These are phyloP conservation scores for Delichon dasypus DNA, from an alignment of 2,797 vertebrate genomes.

Conservation along the genomic window DNA sequence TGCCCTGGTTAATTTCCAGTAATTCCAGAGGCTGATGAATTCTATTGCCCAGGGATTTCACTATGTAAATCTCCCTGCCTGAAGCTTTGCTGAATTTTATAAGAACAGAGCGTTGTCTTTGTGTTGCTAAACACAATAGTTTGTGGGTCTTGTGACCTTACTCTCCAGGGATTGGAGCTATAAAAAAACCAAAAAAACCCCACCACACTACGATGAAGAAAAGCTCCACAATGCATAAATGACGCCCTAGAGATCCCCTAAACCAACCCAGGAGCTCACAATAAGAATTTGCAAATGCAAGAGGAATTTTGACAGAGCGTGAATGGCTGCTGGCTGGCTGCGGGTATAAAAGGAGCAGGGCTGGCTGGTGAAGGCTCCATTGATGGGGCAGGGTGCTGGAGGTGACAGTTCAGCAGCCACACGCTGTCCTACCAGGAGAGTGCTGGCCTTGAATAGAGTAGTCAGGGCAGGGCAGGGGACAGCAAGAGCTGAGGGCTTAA, in stretches of 20 bases:
- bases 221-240: conserved; percentile 68
- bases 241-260: conserved; percentile 70
- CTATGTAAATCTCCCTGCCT: conserved; percentile 67
- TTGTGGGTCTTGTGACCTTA: conserved; percentile 50
- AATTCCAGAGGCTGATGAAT: conserved; percentile 62
- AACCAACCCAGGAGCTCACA: conserved; percentile 68
- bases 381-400: conserved; percentile 42
- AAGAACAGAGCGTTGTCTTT: conserved; percentile 60
- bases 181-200: not conserved
- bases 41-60: conserved; percentile 58
- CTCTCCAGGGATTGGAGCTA: conserved; percentile 66
- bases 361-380: conserved; percentile 47
- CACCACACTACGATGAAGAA: conserved; percentile 59
- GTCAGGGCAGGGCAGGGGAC: conserved; percentile 28
- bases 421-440: not conserved
- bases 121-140: conserved; percentile 70
- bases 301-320: conserved; percentile 42
- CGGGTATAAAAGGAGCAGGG: conserved; percentile 41
- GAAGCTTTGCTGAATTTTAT: conserved; percentile 64
- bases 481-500: not conserved
- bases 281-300: conserved; percentile 64
- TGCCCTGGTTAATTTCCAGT: conserved; percentile 59
- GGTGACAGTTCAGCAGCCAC: conserved; percentile 62
- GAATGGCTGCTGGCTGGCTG: conserved; percentile 49
- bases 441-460: not conserved